A percentile compares a stretch with the other conserved stretches of the same genome.
Evolutionary conservation across 2,797 vertebrate species (phyloP).

Genomic region (Phoeniculus purpureus): DNA sequence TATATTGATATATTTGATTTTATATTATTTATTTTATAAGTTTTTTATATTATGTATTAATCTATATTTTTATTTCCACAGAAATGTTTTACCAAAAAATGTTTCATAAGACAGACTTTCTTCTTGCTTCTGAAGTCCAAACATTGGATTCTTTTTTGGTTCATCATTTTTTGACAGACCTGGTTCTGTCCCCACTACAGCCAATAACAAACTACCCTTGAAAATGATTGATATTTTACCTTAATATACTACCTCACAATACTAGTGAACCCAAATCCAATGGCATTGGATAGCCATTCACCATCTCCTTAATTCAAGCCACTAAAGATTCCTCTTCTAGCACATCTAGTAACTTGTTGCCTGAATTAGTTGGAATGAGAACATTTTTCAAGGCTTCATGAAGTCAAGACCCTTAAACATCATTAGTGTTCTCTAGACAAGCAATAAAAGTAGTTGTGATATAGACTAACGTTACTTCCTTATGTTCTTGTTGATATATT

Average conservation of each 20-base stretch:
- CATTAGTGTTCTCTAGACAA: neutral
- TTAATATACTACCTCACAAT: neutral
- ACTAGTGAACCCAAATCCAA: neutral
- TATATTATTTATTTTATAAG: no score
- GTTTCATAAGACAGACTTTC: neutral
- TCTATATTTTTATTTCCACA: neutral
- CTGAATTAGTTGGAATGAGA: neutral
- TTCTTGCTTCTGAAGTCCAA: neutral
- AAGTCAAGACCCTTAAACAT: neutral
- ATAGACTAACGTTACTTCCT: neutral
- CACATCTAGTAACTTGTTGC: neutral
- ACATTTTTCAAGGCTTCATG: neutral
- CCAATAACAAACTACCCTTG: neutral
- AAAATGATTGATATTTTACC: neutral
- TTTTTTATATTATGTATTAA: no score
- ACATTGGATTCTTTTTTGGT: neutral
- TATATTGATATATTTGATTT: no score
- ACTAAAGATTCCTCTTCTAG: neutral
- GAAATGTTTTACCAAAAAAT: neutral
- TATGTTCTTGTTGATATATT: neutral
- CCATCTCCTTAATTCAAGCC: neutral
- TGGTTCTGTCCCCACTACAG: neutral
- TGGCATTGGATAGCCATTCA: neutral
- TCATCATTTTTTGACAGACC: neutral
- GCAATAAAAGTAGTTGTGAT: neutral